Percentiles rank a stretch among this genome's conserved stretches.
phyloP scores from a whole-genome alignment of 2,797 vertebrate genomes.

The Microctenopoma steveboyesi region DNA sequence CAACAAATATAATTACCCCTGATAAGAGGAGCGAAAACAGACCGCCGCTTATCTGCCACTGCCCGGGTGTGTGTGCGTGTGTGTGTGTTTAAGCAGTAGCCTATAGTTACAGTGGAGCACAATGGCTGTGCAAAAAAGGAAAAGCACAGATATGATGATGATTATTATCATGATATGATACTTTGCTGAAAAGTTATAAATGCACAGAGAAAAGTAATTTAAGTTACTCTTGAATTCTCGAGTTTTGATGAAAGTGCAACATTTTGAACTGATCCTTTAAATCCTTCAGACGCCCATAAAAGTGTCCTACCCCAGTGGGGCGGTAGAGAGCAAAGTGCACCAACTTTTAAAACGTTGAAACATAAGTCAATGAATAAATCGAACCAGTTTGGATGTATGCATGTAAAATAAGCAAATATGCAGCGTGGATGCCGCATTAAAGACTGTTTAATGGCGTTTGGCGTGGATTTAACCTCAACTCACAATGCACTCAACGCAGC shows the following conservation, averaged over 20 bases:
- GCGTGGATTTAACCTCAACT: slow-evolving; percentile 29
- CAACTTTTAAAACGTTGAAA: not conserved
- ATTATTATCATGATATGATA: not conserved
- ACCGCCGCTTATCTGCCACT: slow-evolving; percentile 83
- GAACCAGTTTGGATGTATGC: not conserved
- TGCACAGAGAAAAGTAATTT: not conserved
- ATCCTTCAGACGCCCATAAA: not conserved
- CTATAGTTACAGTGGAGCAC: slow-evolving; percentile 68
- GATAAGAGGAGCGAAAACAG: slow-evolving; percentile 85
- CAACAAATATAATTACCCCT: slow-evolving; percentile 78
- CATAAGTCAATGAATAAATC: not conserved
- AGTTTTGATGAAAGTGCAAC: not conserved
- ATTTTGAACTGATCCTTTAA: not conserved
- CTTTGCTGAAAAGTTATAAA: not conserved
- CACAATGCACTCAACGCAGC: slow-evolving; percentile 20
- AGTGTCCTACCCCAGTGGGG: slow-evolving; percentile 1
- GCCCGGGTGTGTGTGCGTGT: not conserved
- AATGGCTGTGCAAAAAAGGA: slow-evolving; percentile 23
- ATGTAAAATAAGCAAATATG: not conserved
- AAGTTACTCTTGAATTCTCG: not conserved
- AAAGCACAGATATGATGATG: slow-evolving; percentile 1
- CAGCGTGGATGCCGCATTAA: not conserved
- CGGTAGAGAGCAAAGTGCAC: slow-evolving; percentile 10
- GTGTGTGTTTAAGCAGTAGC: slow-evolving; percentile 27
- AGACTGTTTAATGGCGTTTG: slow-evolving; percentile 28